phyloP scores from a whole-genome alignment of 2,113 vertebrate genomes.

The Chloroceryle aenea region DNA sequence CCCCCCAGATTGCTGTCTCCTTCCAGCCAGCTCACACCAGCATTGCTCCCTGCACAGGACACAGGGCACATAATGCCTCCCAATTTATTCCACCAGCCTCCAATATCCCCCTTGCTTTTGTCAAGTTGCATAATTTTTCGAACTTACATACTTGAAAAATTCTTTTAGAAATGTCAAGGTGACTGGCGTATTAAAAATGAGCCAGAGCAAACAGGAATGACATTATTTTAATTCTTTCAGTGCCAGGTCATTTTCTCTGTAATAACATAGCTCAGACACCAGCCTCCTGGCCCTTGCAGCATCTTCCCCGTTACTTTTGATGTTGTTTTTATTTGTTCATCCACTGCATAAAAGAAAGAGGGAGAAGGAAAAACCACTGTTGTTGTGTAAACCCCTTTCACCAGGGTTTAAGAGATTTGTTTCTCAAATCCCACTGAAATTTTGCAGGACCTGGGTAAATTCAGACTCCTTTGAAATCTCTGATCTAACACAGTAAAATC shows the following conservation, averaged over 20 bases:
- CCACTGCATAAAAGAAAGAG: not conserved
- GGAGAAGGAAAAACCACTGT: not conserved
- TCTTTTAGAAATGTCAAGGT: constrained; percentile 78
- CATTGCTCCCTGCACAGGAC: not conserved
- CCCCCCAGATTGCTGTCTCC: rapidly evolving
- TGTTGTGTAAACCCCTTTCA: not conserved
- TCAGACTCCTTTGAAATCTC: not conserved
- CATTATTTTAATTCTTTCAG: constrained; percentile 75
- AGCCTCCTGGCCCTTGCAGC: not conserved
- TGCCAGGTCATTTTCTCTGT: constrained; percentile 54
- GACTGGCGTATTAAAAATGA: constrained; percentile 64
- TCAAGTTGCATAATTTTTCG: constrained; percentile 60
- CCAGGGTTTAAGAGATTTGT: not conserved
- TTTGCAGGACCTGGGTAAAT: not conserved
- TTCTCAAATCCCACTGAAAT: not conserved
- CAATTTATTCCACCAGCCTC: not conserved
- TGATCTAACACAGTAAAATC: not conserved
- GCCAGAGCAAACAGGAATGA: constrained; percentile 70
- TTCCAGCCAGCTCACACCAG: not conserved
- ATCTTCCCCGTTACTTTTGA: not conserved
- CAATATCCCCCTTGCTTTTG: not conserved
- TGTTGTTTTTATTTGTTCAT: not conserved
- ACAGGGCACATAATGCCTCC: not conserved
- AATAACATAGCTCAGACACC: not conserved
- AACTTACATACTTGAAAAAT: constrained; percentile 73